Conservation (phyloP, 2,888 invertebrate species). For the Aphrophora alni region DNA sequence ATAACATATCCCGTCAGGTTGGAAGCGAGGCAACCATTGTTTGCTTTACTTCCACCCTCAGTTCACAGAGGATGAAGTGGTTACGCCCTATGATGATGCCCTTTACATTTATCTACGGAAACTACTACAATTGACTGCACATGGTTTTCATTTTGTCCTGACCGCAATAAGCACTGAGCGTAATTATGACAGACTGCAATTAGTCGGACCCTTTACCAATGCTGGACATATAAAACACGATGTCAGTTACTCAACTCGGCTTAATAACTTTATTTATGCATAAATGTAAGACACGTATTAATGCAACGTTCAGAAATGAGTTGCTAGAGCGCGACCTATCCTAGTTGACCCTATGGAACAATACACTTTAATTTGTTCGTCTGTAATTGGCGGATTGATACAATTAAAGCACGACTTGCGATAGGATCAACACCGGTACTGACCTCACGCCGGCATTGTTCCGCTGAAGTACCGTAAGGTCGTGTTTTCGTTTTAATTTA, state of each 20-base stretch:
- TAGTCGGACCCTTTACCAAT: neutral
- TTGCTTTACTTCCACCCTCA: too few species aligned
- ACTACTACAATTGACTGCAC: too few species aligned
- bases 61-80: too few species aligned
- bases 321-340: neutral
- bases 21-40: too few species aligned
- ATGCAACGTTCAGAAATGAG: too few species aligned
- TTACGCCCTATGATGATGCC: too few species aligned
- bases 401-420: neutral
- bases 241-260: neutral
- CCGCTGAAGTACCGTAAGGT: neutral
- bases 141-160: too few species aligned
- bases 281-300: neutral
- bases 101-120: too few species aligned
- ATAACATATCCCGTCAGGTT: too few species aligned
- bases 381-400: conserved; percentile 9
- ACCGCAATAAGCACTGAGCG: neutral
- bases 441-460: neutral
- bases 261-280: neutral
- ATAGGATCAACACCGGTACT: neutral
- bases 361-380: neutral
- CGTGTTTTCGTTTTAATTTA: conserved; percentile 4
- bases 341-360: neutral
- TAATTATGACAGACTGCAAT: too few species aligned
- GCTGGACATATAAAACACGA: neutral